Percentiles rank a stretch among this genome's conserved stretches.
phyloP scores from a whole-genome alignment of 2,888 invertebrate genomes.

The Amaurobius ferox region DNA sequence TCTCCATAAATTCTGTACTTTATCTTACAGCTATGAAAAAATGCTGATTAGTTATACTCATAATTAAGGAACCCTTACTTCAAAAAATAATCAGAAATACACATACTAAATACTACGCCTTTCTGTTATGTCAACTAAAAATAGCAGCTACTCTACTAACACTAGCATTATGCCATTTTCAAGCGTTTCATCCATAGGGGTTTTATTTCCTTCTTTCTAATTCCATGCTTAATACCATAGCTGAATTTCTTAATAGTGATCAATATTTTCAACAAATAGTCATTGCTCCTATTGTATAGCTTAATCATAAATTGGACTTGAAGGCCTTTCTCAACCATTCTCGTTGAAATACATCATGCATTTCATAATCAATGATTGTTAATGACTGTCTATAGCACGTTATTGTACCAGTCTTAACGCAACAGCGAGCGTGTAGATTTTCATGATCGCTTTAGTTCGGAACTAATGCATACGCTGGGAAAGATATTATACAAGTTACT shows the following conservation, averaged over 20 bases:
- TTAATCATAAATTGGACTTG: background rate
- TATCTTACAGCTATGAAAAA: no score
- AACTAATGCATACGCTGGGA: background rate
- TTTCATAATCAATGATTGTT: background rate
- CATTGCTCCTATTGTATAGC: background rate
- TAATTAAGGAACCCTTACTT: no score
- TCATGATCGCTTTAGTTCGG: background rate
- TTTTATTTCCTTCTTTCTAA: no score
- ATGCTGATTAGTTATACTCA: no score
- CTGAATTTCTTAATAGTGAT: background rate
- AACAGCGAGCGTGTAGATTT: slow-evolving; percentile 26
- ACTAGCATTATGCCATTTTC: no score
- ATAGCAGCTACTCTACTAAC: no score
- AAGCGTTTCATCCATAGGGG: no score
- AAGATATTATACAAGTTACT: background rate
- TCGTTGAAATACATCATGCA: background rate
- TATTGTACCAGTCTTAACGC: slow-evolving; percentile 28
- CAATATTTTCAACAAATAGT: slow-evolving; percentile 1
- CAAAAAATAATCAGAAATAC: no score
- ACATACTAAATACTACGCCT: no score
- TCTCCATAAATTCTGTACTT: no score
- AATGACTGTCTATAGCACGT: slow-evolving; percentile 29
- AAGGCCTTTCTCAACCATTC: background rate
- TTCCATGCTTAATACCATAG: no score
- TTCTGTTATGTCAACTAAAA: no score